Evolutionary conservation across 2,888 invertebrate species (phyloP), one percentile per base, ranked within the genome.

Genomic region (Apodemia zela): DNA sequence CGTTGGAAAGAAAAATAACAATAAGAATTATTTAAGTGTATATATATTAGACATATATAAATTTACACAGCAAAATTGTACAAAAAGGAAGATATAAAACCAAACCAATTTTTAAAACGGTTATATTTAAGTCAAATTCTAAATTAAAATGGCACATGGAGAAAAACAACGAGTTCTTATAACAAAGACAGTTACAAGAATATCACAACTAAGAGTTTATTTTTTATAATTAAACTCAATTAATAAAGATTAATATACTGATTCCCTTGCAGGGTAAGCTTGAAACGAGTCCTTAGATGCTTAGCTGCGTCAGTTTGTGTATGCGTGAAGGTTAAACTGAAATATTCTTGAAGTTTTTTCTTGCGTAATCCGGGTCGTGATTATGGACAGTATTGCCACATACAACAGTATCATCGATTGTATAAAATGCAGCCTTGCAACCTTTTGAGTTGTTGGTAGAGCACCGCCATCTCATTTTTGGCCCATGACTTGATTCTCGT

Each of bases 361-460:
- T 42, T 0, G 42, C 15, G 15, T 15, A 42, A 38, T 38, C 33
- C 58, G 29, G 60, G 0, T 15, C 18, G 60, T 71, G 72, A 51
- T 66, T 69, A 35, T 72, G 73, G 1, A 63, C 63, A 6, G 65
- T 59, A 2, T 68, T 71, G n/a, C 62, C 54, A 8, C 64, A 51
- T 1, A 72, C 63, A 3, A 78, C 62, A 10, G 64, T 59, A 49
- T 71, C 71, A 15, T 75, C 68, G 7, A 71, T 17, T 3, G 78
- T 80, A 51, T 71, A 69, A 0, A 80, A 66, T 3, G 69, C 67
- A 1, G 80, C 80, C 61, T 68, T 75, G 62, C 82, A 83, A 0
- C 78, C 76, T 61, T 60, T 68, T 17, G 70, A 68, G 7, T 72
- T 73, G 0, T 73, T 72, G 0, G 73, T 71, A 17, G 79, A 79